Base-by-base conservation (phyloP, 2,888 invertebrate species). In the Pterobdella sp. region DNA sequence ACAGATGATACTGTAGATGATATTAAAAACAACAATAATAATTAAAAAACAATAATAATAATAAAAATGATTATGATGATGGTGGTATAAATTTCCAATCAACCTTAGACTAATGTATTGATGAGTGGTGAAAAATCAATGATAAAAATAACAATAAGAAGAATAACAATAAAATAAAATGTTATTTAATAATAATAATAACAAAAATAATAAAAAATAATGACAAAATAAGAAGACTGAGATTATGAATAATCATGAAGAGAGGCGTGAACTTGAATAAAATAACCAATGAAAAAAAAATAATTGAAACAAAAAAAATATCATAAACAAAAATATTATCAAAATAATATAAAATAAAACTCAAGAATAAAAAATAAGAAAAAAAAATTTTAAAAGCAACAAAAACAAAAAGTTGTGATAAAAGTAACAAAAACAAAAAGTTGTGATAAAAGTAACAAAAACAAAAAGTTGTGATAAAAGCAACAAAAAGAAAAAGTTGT, bases 71-170 rank as follows among this genome's bases (percentile, higher is more conserved):
- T 42, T 14, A 42, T 42, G 18, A 42, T 42, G 18, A 42, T 42
- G 18, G 18, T 42, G 18, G 18, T 42, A 42, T 14, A 14, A 42
- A 42, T 42, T 14, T 14, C 18, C n/a, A n/a, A n/a, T n/a, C n/a
- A n/a, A n/a, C n/a, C n/a, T n/a, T n/a, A n/a, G n/a, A n/a, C n/a
- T n/a, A n/a, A n/a, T n/a, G 18, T 42, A 42, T 14, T 42, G 18
- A 42, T 42, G 18, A 42, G 7, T 14, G 18, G 7, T 14, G 42
- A 14, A 42, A 42, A 14, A 42, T 14, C 18, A 42, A 63, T 63
- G n/a, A 63, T 63, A 26, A 63, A 14, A 63, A 63, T 63, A 26
- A 63, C 10, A n/a, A 67, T 67, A 67, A 67, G 14, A 35, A 36
- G 7, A 63, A 26, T 63, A 63, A 63, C n/a, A n/a, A 63, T 26